A percentile compares a stretch with the other conserved stretches of the same genome.
These are phyloP conservation scores for Acrocyrtus sp. DNA, from an alignment of 2,888 invertebrate species.

Conservation along the genomic window DNA sequence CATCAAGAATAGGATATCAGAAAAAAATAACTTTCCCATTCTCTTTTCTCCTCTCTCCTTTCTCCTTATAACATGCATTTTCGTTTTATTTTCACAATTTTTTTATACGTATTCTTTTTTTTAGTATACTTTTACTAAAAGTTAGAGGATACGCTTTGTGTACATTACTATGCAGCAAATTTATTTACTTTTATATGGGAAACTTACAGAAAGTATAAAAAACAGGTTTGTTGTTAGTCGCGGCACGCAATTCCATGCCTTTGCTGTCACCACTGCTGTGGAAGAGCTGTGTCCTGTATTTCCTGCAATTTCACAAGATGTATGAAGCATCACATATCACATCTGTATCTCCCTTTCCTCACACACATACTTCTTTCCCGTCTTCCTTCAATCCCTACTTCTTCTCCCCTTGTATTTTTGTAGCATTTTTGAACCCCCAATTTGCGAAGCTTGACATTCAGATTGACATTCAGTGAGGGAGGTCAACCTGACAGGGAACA, in stretches of 20 bases:
- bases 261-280: constrained; percentile 12
- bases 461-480: constrained; percentile 64
- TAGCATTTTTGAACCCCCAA: constrained; percentile 61
- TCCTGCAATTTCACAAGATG: not conserved
- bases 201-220: constrained; percentile 11
- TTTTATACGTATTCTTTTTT: no score
- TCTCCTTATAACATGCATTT: constrained; percentile 35
- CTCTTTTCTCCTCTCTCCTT: not conserved
- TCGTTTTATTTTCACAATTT: constrained; percentile 22
- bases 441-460: constrained; percentile 63
- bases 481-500: constrained; percentile 63
- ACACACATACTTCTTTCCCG: constrained; percentile 7
- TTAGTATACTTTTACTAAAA: constrained; percentile 5
- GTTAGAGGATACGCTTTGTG: constrained; percentile 27
- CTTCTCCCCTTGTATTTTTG: constrained; percentile 4
- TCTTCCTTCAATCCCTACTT: not conserved
- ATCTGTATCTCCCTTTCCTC: constrained; percentile 18
- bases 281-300: not conserved
- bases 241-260: constrained; percentile 39
- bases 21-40: not conserved
- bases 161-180: constrained; percentile 26
- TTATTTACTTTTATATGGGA: no score
- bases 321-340: constrained; percentile 13
- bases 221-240: constrained; percentile 43
- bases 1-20: not conserved